Base-by-base conservation (phyloP, 2,113 vertebrate genomes). In the Corythornis cristatus region DNA sequence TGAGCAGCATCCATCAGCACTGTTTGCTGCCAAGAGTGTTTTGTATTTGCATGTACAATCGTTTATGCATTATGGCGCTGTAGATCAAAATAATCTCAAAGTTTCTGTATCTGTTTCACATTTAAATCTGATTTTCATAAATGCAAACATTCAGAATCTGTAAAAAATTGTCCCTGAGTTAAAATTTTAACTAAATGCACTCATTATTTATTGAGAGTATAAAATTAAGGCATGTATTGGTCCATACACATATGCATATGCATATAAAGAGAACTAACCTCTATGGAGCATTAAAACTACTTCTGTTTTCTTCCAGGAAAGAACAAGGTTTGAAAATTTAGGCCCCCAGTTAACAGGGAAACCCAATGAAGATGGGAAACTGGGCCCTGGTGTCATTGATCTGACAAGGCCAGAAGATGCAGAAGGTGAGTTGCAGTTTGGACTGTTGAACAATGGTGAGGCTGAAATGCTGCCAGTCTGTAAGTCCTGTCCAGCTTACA, bases 361-460 rank as follows among this genome's bases (percentile, higher is more conserved):
- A 93, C 97, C 99, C 78, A 98, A 91, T 65, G 99, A 99, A 85
- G 99, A 99, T 43, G 99, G 98, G 70, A 99, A 99, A 97, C 97
- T 99, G 87, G 99, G 99, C 76, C 99, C 99, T 22, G 98, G 99
- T 95, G 99, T 99, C 92, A 99, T 99, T 8, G 99, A 99, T 94
- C 98, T 99, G 70, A 99, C 99, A 80, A 98, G 99, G 95, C 99
- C 99, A 33, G 99, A 99, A 95, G 99, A 99, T 81, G 98, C 99
- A 61, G 99, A 99, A 73, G 99, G 99, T 99, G 98, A 98, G 98
- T 97, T 73, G 61, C 60, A 82, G 31, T 94, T 93, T 88, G 57
- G 54, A 15, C 78, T 89, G 17, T 46, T 73, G 62, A 85, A 37
- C 29, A 28, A 66, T 51, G 28, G 11, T 45, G 17, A 13, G 20